Percentiles rank a stretch among this genome's conserved stretches.
These are phyloP conservation scores for Erannis defoliaria DNA, from an alignment of 2,888 invertebrate genomes.

Conservation along the genomic window DNA sequence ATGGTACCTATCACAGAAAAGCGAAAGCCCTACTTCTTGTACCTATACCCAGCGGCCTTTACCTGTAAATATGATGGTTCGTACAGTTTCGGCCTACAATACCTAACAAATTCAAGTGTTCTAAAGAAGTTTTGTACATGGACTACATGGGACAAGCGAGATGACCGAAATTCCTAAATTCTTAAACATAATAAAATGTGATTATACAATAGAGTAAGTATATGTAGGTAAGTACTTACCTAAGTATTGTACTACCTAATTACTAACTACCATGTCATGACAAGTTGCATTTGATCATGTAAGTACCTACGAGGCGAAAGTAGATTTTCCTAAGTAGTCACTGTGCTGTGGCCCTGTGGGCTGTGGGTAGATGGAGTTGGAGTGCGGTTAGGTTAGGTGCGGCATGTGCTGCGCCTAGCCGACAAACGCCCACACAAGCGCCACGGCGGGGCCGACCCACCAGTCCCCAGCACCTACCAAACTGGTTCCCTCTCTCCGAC, in stretches of 20 bases:
- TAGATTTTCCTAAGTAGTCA: constrained; percentile 24
- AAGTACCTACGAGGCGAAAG: constrained; percentile 17
- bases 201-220: no score
- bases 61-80: no score
- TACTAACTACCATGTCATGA: neutral
- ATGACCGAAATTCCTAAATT: no score
- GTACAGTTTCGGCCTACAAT: no score
- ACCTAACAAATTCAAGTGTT: no score
- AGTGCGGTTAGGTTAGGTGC: constrained; percentile 50
- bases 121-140: no score
- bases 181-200: no score
- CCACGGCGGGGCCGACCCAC: constrained; percentile 41
- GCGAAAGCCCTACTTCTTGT: no score
- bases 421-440: constrained; percentile 64
- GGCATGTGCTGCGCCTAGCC: constrained; percentile 60
- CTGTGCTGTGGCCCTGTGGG: neutral
- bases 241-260: no score
- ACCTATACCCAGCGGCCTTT: no score
- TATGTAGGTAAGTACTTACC: neutral
- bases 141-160: neutral
- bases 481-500: constrained; percentile 82
- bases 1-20: no score
- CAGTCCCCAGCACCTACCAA: constrained; percentile 53
- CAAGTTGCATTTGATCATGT: neutral
- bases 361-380: constrained; percentile 28